Base-by-base conservation (phyloP, 2,113 vertebrate species). In the Gyps fulvus region DNA sequence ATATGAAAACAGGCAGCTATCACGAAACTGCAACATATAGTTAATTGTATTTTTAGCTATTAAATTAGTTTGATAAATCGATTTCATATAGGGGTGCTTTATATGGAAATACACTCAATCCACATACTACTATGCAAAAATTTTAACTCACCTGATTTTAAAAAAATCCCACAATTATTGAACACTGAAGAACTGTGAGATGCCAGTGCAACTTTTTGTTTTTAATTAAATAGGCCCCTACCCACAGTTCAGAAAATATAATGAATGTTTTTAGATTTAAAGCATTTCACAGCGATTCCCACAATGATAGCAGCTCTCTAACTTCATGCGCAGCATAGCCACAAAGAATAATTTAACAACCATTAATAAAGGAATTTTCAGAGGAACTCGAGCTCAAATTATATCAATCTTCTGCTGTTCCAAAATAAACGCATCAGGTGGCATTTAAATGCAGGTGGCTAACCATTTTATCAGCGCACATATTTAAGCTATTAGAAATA, bases 351-450 rank as follows among this genome's bases (percentile, higher is more conserved):
- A 97, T 98, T 98, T 98, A 97, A 92, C 90, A 93, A 54, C 91
- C 91, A 94, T 97, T 97, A 98, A 97, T 92, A 95, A 69, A 95
- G 95, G 63, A 96, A 95, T 95, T 97, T 98, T 94, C 95, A 93
- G 95, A 97, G 87, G 80, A 98, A 93, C 92, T 94, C 66, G 11
- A 92, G 96, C 97, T 98, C 95, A 97, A 98, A 98, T 98, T 97
- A 97, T 74, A 89, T 83, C 97, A 97, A 97, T 98, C 97, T 98
- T 93, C 96, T 20, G 91, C 97, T 97, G 96, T 98, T 98, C 96
- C 98, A 97, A 98, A 98, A 98, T 97, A 98, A 98, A 98, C 73
- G 96, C 98, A 98, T 98, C 98, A 98, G 98, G 97, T 98, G 97
- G 97, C 97, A 98, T 98, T 98, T 97, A 97, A 98, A 98, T 96